These are phyloP conservation scores for Euborellia annulipes DNA, from an alignment of 1,140 invertebrate species.

Conservation along the genomic window DNA sequence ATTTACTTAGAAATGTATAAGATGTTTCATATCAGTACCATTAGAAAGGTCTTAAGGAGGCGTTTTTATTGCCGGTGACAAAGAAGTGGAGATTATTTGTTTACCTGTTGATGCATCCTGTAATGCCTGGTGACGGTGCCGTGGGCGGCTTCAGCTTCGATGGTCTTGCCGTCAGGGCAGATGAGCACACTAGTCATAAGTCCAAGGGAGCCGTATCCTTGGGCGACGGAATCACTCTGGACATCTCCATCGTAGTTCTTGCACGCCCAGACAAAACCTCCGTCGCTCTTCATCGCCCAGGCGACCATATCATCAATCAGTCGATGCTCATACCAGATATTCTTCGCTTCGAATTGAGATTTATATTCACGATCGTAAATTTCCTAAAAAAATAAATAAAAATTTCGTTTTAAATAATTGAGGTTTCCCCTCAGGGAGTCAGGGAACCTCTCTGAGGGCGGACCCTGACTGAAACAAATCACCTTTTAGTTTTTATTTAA, in stretches of 20 bases:
- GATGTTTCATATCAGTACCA: too few species aligned
- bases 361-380: conserved; percentile 91
- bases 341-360: conserved; percentile 59
- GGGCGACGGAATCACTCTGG: conserved; percentile 93
- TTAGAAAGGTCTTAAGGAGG: too few species aligned
- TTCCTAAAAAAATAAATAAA: conserved; percentile 29
- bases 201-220: conserved; percentile 83
- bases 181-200: conserved; percentile 92
- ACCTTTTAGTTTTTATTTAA: too few species aligned
- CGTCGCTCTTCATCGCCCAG: conserved; percentile 93
- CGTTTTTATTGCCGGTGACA: too few species aligned
- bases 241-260: conserved; percentile 99
- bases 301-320: conserved; percentile 99
- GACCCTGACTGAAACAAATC: too few species aligned
- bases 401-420: too few species aligned
- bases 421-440: too few species aligned
- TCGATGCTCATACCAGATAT: conserved; percentile 94
- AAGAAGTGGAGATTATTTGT: too few species aligned
- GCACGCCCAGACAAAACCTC: conserved; percentile 97
- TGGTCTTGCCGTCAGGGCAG: conserved; percentile 91
- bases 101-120: conserved; percentile 72
- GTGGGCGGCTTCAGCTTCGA: conserved; percentile 95
- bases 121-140: conserved; percentile 95
- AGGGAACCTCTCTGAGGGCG: too few species aligned
- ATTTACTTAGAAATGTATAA: too few species aligned